A percentile compares a stretch with the other conserved stretches of the same genome.
Conservation (phyloP, 1,140 invertebrate species). For the Lethrus apterus region DNA sequence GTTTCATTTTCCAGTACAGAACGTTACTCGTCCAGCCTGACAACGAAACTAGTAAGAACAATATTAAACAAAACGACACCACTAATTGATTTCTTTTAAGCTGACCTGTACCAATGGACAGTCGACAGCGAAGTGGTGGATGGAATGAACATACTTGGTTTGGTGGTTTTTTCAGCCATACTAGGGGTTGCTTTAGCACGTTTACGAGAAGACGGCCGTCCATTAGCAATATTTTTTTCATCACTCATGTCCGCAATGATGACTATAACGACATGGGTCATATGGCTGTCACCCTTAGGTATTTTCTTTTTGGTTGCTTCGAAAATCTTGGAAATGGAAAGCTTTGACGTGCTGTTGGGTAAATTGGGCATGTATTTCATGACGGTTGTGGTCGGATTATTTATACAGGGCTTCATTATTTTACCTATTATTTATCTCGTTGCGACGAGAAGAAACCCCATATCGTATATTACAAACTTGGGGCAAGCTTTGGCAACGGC, state of each 20-base stretch:
- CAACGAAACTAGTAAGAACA: no score
- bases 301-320: constrained; percentile 73
- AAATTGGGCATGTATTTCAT: constrained; percentile 77
- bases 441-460: constrained; percentile 58
- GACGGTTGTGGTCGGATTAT: constrained; percentile 70
- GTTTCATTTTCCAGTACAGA: no score
- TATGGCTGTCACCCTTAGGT: constrained; percentile 74
- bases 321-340: constrained; percentile 73
- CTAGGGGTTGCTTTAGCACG: constrained; percentile 59
- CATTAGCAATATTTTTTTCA: constrained; percentile 56
- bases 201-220: constrained; percentile 54
- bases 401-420: constrained; percentile 70
- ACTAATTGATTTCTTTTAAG: constrained; percentile 23
- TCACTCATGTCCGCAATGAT: constrained; percentile 60
- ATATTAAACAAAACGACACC: no score
- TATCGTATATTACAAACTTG: constrained; percentile 63
- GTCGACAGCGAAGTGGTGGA: constrained; percentile 46
- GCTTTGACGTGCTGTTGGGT: constrained; percentile 58
- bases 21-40: no score
- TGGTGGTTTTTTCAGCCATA: constrained; percentile 61
- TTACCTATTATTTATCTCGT: constrained; percentile 62
- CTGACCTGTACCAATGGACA: constrained; percentile 44
- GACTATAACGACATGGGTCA: constrained; percentile 66
- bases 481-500: constrained; percentile 67
- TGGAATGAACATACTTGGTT: constrained; percentile 62